phyloP scores from a whole-genome alignment of 2,113 vertebrate genomes.

The Dromiciops gliroides region DNA sequence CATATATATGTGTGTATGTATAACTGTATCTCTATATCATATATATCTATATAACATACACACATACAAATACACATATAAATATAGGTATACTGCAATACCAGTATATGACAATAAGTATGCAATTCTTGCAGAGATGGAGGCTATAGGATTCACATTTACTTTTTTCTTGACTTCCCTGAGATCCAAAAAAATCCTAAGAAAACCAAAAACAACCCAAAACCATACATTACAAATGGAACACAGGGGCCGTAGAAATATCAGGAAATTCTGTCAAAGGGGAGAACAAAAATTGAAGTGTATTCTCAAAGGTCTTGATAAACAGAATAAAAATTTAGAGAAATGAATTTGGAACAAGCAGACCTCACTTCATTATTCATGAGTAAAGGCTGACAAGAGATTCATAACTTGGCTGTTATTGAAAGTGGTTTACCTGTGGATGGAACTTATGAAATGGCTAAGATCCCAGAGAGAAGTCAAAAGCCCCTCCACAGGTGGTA shows the following conservation, averaged over 20 bases:
- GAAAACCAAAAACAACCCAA: background rate
- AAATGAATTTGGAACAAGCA: background rate
- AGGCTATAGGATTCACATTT: background rate
- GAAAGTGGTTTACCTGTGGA: background rate
- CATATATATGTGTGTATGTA: too few relatives aligned
- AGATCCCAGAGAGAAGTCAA: background rate
- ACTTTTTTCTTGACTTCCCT: background rate
- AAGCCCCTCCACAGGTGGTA: background rate
- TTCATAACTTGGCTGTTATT: background rate
- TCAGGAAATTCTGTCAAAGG: background rate
- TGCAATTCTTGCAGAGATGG: background rate
- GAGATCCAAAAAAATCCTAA: background rate
- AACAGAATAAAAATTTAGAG: background rate
- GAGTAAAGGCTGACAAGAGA: background rate
- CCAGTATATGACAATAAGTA: background rate
- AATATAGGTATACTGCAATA: too few relatives aligned
- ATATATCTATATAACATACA: too few relatives aligned
- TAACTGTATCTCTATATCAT: too few relatives aligned
- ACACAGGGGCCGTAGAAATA: background rate
- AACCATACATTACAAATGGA: background rate
- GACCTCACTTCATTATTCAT: background rate
- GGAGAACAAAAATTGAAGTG: background rate
- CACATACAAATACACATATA: too few relatives aligned
- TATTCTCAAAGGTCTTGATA: background rate
- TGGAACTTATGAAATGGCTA: background rate